A percentile compares a stretch with the other conserved stretches of the same genome.
Evolutionary conservation across 2,797 vertebrate genomes (phyloP).

Genomic region (Lerista edwardsae): DNA sequence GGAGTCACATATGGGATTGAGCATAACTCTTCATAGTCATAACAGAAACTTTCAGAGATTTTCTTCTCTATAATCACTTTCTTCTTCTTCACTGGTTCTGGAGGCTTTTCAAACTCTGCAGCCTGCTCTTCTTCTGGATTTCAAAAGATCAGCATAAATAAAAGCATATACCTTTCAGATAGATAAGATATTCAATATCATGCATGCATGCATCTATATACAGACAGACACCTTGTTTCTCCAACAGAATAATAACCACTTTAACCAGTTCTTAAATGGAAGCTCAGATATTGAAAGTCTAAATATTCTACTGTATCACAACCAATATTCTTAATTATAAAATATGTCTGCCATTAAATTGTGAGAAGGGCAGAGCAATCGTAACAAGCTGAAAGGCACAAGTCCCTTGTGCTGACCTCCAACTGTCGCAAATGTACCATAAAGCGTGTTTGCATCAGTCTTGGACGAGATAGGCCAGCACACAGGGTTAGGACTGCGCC

Average conservation of each 20-base stretch:
- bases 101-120: conserved; percentile 1
- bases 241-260: background rate
- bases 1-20: conserved; percentile 81
- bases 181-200: background rate
- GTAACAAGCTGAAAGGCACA: too few species aligned
- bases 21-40: conserved; percentile 79
- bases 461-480: too few species aligned
- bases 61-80: conserved; percentile 53
- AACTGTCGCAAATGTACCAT: too few species aligned
- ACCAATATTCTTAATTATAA: background rate
- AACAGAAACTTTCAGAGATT: conserved; percentile 79
- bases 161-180: conserved; percentile 27
- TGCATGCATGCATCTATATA: background rate
- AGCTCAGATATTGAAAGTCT: background rate
- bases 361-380: too few species aligned
- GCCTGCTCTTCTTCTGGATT: conserved; percentile 17
- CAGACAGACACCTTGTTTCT: background rate
- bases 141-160: conserved; percentile 37
- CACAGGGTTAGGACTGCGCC: too few species aligned
- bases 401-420: too few species aligned
- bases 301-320: background rate
- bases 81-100: conserved; percentile 40
- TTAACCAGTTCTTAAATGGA: background rate
- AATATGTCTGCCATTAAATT: background rate
- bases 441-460: too few species aligned